Conservation (phyloP, 2,888 invertebrate genomes). For the Oscheius sp. region DNA sequence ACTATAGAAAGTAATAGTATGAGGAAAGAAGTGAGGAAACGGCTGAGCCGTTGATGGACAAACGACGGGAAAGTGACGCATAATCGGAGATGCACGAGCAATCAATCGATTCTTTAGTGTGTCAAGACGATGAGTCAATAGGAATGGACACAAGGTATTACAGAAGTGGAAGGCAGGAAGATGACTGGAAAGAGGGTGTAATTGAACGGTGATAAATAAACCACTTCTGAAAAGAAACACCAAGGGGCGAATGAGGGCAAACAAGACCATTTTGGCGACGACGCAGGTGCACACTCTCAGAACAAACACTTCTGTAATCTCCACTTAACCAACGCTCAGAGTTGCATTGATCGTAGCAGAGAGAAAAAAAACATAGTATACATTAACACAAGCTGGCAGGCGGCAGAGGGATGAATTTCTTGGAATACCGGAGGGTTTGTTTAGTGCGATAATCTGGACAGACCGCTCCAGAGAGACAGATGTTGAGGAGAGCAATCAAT, state of each 20-base stretch:
- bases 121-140: constrained; percentile 16
- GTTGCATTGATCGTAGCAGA: constrained; percentile 5
- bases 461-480: constrained; percentile 35
- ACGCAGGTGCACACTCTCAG: constrained; percentile 37
- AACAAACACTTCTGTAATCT: constrained; percentile 41
- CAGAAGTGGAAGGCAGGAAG: not conserved
- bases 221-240: constrained; percentile 21
- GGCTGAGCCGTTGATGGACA: not conserved
- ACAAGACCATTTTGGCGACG: constrained; percentile 34
- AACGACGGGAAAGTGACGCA: constrained; percentile 25
- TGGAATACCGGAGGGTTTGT: constrained; percentile 23
- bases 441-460: constrained; percentile 36
- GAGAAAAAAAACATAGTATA: not conserved
- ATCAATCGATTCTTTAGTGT: constrained; percentile 29
- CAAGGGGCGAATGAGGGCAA: constrained; percentile 31
- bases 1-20: not conserved
- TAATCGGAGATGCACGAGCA: constrained; percentile 28
- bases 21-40: constrained; percentile 7
- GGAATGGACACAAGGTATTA: not conserved
- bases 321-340: constrained; percentile 37
- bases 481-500: constrained; percentile 38
- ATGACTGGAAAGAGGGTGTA: not conserved
- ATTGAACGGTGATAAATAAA: constrained; percentile 15
- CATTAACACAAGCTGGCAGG: not conserved
- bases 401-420: constrained; percentile 13